Evolutionary conservation across 1,140 invertebrate species (phyloP), one percentile per base, ranked within the genome.

Genomic region (Ceratina japonica): DNA sequence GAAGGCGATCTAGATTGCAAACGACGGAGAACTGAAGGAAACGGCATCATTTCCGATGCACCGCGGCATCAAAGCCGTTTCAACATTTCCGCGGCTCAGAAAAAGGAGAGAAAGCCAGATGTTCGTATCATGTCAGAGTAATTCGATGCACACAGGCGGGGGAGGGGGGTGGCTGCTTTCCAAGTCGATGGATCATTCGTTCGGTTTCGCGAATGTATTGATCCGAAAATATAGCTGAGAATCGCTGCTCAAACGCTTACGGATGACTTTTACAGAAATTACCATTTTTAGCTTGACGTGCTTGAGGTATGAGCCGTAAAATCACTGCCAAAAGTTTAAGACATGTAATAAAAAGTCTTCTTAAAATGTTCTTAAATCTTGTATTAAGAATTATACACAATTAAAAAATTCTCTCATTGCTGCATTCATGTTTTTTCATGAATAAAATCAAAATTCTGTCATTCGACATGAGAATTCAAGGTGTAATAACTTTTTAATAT

Each of bases 1-100:
- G 18, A 13, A 31, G 66, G n/a, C 12, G 68, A 12, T 37, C n/a
- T 59, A 70, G 68, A 27, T 62, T 51, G 58, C 59, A 27, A 62
- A 51, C 58, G 37, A 62, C 27, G 8, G 2, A n/a, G 22, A 58
- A 15, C 16, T 4, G 16, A 12, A 71, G 81, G 81, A 82, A 82
- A 82, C 78, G 61, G 72, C 79, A 71, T 80, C 81, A 80, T 82
- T 82, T 82, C 81, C 81, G 71, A 79, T 52, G 31, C 75, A 75
- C 68, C 69, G 61, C 20, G 27, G 49, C 71, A 22, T 82, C 81
- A 82, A 82, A 82, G 72, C 49, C 20, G 74, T 68, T 31, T 44
- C 27, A 27, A 59, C 56, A 44, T 54, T 61, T 58, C 56, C 27
- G n/a, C 59, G n/a, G 49, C 68, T 37, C 27, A 44, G n/a, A 4